Evolutionary conservation across 2,797 vertebrate species (phyloP), one percentile per base, ranked within the genome.

Genomic region (Enteromius trimaculatus): DNA sequence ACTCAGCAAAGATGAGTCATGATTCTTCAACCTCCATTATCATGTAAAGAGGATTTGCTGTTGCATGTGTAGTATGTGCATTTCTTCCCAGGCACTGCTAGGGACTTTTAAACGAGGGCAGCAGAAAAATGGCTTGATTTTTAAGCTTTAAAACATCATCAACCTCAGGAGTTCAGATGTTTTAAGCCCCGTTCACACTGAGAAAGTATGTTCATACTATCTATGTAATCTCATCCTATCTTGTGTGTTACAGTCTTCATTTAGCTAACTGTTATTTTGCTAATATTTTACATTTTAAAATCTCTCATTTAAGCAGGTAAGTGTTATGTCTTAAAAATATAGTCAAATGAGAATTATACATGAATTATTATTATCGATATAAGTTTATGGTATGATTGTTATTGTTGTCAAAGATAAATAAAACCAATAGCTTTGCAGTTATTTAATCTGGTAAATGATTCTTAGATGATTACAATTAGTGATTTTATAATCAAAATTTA

Each of bases 1-100:
- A 82, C 72, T 77, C 72, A 77, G 47, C 81, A 82, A 21, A 11
- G 31, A 55, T 82, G 47, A 66, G 62, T 55, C 64, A 76, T 44
- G 47, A 82, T 68, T 66, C 74, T 44, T 55, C 14, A 66, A 49
- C 49, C 71, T 82, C 34, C 62, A 82, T 82, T 65, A 65, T 75
- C n/a, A 65, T 82, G 14, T 75, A 75, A 51, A 65, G 44, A 82
- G 44, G 58, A 82, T 82, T 75, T 81, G n/a, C n/a, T 21, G 19
- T 49, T 51, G 60, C 60, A 65, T 64, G 29, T 16, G 60, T 51
- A 44, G 62, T 7, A 68, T 55, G 7, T 55, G 62, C 29, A 39
- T 49, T 64, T 76, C 71, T 53, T 55, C 34, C 49, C 34, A 68
- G 34, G 23, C 37, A 31, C 62, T 68, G 29, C n/a, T 26, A 60